Evolutionary conservation across 2,113 vertebrate species (phyloP), one percentile per base, ranked within the genome.

Genomic region (Progne subis): DNA sequence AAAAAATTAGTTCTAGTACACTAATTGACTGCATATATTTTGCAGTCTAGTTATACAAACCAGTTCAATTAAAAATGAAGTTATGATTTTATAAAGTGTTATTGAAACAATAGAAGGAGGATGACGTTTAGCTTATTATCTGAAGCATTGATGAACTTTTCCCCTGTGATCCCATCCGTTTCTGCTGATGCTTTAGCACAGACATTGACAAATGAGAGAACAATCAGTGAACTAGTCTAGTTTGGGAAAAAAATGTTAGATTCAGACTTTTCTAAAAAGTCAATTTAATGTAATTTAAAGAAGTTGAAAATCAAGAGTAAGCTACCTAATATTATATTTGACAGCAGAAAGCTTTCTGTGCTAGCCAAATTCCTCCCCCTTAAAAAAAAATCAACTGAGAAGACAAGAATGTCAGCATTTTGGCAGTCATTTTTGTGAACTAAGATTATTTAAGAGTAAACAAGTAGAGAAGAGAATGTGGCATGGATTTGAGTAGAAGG

Each of bases 131-230:
- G 28, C 41, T 37, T 80, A 61, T 15, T 65, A 29, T 39, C n/a
- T 83, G 83, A 84, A 90, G 5, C 31, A 61, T 23, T 65, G 32
- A 69, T 74, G 55, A 88, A n/a, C 19, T 6, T 59, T 72, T 37
- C 9, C 28, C 11, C 53, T 17, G 37, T 59, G n/a, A 76, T 41
- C 20, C 5, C 9, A 25, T 44, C 4, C 0, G 0, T 44, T 88
- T 85, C 39, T 88, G 23, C 7, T 79, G 47, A 55, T 63, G n/a
- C 8, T 88, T 88, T 68, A 80, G 56, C 49, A 68, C 1, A 63
- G 29, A 46, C 2, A 21, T 20, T 70, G 34, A 47, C 29, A 82
- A 79, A 68, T 4, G 8, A 12, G 39, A 76, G 46, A 88, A n/a
- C 12, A 61, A 61, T 52, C 70, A 79, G 56, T 63, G 68, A 75